Base-by-base conservation (phyloP, 2,797 vertebrate genomes). In the Aplochiton taeniatus region DNA sequence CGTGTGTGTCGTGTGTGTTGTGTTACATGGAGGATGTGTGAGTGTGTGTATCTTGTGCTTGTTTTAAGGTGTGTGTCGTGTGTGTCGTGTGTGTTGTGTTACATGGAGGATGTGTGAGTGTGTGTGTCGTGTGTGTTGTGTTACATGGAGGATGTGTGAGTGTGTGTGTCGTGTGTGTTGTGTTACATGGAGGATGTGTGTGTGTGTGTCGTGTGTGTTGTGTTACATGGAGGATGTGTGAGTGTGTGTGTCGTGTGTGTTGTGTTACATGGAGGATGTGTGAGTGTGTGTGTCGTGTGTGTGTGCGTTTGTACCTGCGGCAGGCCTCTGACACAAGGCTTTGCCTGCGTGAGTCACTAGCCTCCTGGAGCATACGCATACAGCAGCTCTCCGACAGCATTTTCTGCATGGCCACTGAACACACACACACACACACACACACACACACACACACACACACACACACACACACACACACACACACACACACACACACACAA, bases 401-500 rank as follows among this genome's bases (percentile, higher is more conserved):
- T 85, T 95, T 94, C 80, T 97, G 95, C 97, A 99, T 98, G 74
- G 97, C 97, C 45, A 87, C 97, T 99, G 73, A 45, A 72, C 18
- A 69, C 50, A 71, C 0, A 5, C 10, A 44, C 51, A 20, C 14
- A 58, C 12, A 19, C 19, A 60, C 14, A 49, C 11, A 41, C 9
- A 42, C 13, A 61, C 31, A 47, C 20, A 4, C 4, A 48, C 42
- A 56, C 50, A 74, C 1, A 71, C 0, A 69, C 16, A 43, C 41
- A 31, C n/a, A 54, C 12, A 48, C 13, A 9, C 19, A 20, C 1
- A 13, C 3, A 18, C 11, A 10, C 7, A 16, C 41, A 68, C 13
- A 66, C n/a, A n/a, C n/a, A n/a, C n/a, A n/a, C n/a, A n/a, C n/a
- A n/a, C n/a, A n/a, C n/a, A n/a, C n/a, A n/a, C n/a, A n/a, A n/a